A percentile compares a stretch with the other conserved stretches of the same genome.
phyloP scores from a whole-genome alignment of 2,888 invertebrate species.

The Chloroclystis v-ata region DNA sequence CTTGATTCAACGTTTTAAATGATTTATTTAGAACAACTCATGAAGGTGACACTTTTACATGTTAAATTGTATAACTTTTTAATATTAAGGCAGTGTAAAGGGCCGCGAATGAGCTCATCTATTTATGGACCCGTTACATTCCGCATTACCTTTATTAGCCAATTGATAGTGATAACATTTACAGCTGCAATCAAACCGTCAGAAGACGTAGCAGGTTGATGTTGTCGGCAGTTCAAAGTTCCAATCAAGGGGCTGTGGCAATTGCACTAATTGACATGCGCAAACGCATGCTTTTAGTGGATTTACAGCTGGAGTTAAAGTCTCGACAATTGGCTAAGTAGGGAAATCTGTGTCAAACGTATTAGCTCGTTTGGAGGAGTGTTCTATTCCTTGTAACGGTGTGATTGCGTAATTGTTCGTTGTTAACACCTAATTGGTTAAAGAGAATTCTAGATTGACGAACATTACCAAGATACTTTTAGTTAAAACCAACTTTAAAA shows the following conservation, averaged over 20 bases:
- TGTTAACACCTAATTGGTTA: conserved; percentile 7
- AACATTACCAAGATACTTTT: neutral
- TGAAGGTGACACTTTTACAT: no score
- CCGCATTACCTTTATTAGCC: conserved; percentile 2
- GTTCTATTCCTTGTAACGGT: conserved; percentile 13
- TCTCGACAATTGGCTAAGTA: conserved; percentile 44
- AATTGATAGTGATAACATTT: conserved; percentile 10
- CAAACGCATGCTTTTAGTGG: conserved; percentile 53
- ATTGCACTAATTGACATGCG: conserved; percentile 66
- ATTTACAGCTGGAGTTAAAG: conserved; percentile 61
- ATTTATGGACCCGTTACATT: neutral
- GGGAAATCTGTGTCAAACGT: conserved; percentile 38
- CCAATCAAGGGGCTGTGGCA: conserved; percentile 43
- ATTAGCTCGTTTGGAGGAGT: conserved; percentile 11
- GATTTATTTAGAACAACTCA: no score
- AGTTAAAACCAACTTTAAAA: no score
- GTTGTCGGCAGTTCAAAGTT: conserved; percentile 54
- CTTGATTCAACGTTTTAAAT: no score
- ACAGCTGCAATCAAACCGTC: conserved; percentile 14
- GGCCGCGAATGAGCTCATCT: no score
- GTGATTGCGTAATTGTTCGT: conserved; percentile 3
- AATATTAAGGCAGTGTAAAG: no score
- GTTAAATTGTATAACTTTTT: no score
- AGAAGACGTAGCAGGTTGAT: conserved; percentile 30
- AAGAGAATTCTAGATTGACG: neutral